phyloP scores from a whole-genome alignment of 2,113 vertebrate species.

The Burhinus bistriatus region DNA sequence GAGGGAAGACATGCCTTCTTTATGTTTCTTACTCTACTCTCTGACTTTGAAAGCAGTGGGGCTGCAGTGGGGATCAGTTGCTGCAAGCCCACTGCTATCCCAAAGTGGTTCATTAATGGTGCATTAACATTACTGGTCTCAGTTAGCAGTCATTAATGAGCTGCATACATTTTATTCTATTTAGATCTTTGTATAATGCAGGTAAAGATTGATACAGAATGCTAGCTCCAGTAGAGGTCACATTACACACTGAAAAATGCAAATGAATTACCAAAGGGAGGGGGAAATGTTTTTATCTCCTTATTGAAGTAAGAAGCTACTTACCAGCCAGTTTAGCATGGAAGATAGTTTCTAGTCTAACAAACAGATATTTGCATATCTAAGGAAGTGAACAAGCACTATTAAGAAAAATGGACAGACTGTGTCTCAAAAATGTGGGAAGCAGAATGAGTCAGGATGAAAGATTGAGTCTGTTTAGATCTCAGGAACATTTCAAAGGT shows the following conservation, averaged over 20 bases:
- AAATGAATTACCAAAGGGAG: not conserved
- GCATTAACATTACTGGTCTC: not conserved
- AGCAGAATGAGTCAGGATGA: not conserved
- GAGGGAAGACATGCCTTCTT: not conserved
- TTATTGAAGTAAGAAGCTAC: not conserved
- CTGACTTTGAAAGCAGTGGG: not conserved
- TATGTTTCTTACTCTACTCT: not conserved
- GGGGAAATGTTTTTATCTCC: not conserved
- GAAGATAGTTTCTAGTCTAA: not conserved
- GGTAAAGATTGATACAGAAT: not conserved
- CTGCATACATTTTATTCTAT: not conserved
- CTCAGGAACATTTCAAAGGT: not conserved
- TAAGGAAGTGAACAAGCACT: not conserved
- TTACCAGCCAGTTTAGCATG: not conserved
- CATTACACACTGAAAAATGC: slow-evolving; percentile 9
- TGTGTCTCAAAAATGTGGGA: not conserved
- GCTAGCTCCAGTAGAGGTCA: not conserved
- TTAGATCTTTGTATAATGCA: not conserved
- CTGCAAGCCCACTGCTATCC: not conserved
- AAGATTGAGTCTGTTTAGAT: not conserved
- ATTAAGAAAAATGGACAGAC: slow-evolving; percentile 13
- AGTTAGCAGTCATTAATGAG: not conserved
- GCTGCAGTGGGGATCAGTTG: not conserved
- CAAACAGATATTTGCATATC: slow-evolving; percentile 38
- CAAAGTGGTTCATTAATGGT: not conserved